Percentiles rank a stretch among this genome's conserved stretches.
phyloP scores from a whole-genome alignment of 2,888 invertebrate species.

The Sisyra nigra region DNA sequence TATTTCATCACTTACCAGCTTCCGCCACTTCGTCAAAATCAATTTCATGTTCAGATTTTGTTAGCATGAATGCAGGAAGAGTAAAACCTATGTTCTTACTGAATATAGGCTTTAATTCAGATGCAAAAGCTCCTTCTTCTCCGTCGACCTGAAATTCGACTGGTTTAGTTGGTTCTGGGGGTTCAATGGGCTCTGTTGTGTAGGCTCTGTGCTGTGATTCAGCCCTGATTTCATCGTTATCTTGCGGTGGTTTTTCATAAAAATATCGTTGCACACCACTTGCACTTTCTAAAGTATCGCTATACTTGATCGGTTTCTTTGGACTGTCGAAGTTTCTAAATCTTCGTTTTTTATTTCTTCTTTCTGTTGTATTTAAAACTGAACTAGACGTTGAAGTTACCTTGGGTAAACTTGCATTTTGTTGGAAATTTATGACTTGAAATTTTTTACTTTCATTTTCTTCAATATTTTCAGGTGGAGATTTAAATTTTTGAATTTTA shows the following conservation, averaged over 20 bases:
- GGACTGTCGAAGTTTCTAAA: not conserved
- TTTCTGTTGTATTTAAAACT: not conserved
- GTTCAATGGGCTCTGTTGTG: conserved; percentile 22
- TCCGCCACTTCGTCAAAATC: conserved; percentile 39
- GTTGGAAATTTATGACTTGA: too few relatives aligned
- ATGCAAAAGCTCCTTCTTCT: conserved; percentile 44
- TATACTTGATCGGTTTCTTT: not conserved
- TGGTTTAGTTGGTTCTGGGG: conserved; percentile 24
- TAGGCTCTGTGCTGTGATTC: conserved; percentile 10
- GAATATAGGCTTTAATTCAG: conserved; percentile 47
- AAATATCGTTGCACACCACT: not conserved
- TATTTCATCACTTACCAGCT: conserved; percentile 10
- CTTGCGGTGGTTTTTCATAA: conserved; percentile 13
- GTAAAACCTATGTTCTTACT: conserved; percentile 45
- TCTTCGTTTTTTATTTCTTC: conserved; percentile 2
- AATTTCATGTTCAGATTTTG: conserved; percentile 47
- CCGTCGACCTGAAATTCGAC: conserved; percentile 35
- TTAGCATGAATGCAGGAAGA: conserved; percentile 51
- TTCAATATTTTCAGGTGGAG: conserved; percentile 31
- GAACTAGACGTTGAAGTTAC: not conserved
- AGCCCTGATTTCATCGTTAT: conserved; percentile 5
- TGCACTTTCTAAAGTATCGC: not conserved
- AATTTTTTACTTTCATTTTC: too few relatives aligned
- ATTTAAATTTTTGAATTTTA: conserved; percentile 43
- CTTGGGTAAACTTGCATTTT: not conserved